Evolutionary conservation across 2,888 invertebrate species (phyloP), one percentile per base, ranked within the genome.

Genomic region (Periphyllus acericola): DNA sequence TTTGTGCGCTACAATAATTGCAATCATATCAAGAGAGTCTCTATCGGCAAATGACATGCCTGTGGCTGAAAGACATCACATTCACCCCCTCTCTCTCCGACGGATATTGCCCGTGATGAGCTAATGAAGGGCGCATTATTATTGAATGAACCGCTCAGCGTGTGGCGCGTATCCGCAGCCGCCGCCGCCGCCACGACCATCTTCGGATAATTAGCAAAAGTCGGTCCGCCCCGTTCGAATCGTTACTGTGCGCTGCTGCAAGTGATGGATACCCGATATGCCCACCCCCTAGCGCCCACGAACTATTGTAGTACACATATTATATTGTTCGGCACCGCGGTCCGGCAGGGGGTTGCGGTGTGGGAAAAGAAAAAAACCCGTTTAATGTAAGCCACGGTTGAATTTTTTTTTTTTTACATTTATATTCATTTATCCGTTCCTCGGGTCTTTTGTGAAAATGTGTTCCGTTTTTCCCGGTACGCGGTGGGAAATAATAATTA

Each of bases 141-240:
- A 89, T 88, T 71, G 84, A 89, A 89, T 89, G 89, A 89, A 86
- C 87, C 46, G 55, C 89, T 81, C 89, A 89, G 89, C 89, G 83
- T 89, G 89, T 76, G 84, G 36, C 36, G 72, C 52, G 52, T 34
- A 32, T 60, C 66, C 76, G 72, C 46, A 76, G 72, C 85, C 88
- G 75, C 79, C 76, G 25, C 82, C 79, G 78, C 84, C 74, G 89
- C 74, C 76, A 72, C 60, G 71, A 60, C 85, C 68, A 21, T 87
- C 80, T 80, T 80, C 80, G 86, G 74, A 85, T 85, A 86, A 87
- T 87, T 87, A 87, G 86, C 80, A 46, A 87, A 87, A 87, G 60
- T 80, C 80, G 60, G 76, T 46, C 29, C 60, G 60, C 68, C 83
- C 55, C 52, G 29, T 71, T 25, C 71, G 79, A 72, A 80, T 74